Conservation (phyloP, 2,888 invertebrate genomes). For the Heliconius erato region DNA sequence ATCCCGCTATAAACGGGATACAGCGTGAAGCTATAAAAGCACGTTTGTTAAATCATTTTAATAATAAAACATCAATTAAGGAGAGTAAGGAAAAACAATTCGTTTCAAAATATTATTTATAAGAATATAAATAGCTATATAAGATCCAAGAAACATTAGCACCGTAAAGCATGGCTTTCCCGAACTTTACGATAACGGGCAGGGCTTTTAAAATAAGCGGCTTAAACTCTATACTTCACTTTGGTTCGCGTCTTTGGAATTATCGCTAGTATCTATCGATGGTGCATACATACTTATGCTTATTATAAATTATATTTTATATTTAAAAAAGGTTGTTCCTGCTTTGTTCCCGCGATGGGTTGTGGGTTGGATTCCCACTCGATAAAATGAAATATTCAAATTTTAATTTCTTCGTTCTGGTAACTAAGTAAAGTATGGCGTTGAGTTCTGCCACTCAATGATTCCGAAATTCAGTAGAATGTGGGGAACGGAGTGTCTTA, state of each 20-base stretch:
- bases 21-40: background rate
- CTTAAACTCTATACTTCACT: conserved; percentile 60
- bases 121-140: background rate
- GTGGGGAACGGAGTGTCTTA: no score
- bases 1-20: background rate
- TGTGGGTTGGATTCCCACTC: background rate
- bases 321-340: background rate
- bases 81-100: background rate
- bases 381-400: background rate
- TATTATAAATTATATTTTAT: background rate
- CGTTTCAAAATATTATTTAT: conserved; percentile 11
- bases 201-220: conserved; percentile 78
- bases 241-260: conserved; percentile 26
- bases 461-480: no score
- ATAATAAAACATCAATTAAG: background rate
- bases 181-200: conserved; percentile 60
- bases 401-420: no score
- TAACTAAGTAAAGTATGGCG: no score
- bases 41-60: background rate
- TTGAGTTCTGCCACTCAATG: no score
- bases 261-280: conserved; percentile 22
- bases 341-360: background rate
- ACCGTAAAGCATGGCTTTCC: conserved; percentile 55
- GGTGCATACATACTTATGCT: conserved; percentile 1
- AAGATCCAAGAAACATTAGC: conserved; percentile 30